A percentile compares a stretch with the other conserved stretches of the same genome.
These are phyloP conservation scores for Drosophila quadrilineata DNA, from an alignment of 1,140 invertebrate genomes.

Conservation along the genomic window DNA sequence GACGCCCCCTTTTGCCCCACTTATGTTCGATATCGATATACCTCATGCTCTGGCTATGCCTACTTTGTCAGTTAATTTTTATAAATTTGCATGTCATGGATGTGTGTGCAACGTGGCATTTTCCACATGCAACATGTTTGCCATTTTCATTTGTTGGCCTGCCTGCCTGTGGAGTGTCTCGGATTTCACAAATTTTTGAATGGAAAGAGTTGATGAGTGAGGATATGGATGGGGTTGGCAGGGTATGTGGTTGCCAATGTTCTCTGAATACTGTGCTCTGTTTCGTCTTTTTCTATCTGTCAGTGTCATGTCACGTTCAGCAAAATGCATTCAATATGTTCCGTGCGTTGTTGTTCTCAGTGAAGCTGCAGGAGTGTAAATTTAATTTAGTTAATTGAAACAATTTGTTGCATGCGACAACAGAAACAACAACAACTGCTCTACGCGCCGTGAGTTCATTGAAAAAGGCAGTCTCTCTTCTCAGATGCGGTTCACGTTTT, in stretches of 20 bases:
- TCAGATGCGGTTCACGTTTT: conserved; percentile 44
- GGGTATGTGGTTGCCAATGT: conserved; percentile 4
- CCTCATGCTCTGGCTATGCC: conserved; percentile 14
- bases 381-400: conserved; percentile 81
- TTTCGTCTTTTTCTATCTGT: conserved; percentile 66
- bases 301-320: conserved; percentile 77
- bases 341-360: conserved; percentile 33
- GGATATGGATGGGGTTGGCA: not conserved
- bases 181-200: conserved; percentile 34
- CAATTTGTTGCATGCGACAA: conserved; percentile 80
- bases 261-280: too few relatives aligned
- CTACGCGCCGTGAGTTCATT: conserved; percentile 29
- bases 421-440: conserved; percentile 37
- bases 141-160: conserved; percentile 64
- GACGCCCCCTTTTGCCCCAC: too few relatives aligned
- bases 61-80: conserved; percentile 74
- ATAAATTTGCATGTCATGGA: conserved; percentile 65
- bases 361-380: conserved; percentile 77
- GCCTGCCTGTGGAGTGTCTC: conserved; percentile 42
- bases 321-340: conserved; percentile 70
- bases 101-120: conserved; percentile 37
- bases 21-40: too few relatives aligned
- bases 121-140: conserved; percentile 56
- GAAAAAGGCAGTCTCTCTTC: conserved; percentile 25
- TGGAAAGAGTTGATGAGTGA: not conserved